Conservation (phyloP, 2,797 vertebrate genomes). For the Hirundo rustica region DNA sequence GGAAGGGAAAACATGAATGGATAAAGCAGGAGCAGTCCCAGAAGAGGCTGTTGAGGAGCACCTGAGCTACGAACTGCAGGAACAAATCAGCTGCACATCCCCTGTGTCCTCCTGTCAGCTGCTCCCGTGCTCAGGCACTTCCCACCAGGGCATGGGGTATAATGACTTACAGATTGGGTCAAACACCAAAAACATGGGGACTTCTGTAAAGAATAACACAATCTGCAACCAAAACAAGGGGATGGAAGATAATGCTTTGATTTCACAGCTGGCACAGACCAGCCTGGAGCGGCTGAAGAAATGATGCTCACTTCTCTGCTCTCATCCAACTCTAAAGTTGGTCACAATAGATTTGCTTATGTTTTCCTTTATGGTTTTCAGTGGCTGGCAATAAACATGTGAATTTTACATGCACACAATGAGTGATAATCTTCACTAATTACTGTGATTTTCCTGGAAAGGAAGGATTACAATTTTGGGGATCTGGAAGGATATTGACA, state of each 20-base stretch:
- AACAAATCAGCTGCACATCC: fast-evolving
- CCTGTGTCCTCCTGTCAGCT: background rate
- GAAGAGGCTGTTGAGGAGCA: background rate
- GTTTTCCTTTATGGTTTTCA: background rate
- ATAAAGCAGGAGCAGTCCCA: background rate
- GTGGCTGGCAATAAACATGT: background rate
- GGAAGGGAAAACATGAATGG: background rate
- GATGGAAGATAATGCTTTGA: background rate
- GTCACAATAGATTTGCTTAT: background rate
- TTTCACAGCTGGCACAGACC: background rate
- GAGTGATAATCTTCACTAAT: background rate
- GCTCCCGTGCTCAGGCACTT: fast-evolving
- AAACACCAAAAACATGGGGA: background rate
- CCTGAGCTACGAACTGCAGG: background rate
- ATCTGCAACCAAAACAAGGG: background rate
- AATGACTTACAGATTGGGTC: background rate
- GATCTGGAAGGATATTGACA: background rate
- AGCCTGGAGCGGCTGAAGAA: background rate
- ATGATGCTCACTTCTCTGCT: fast-evolving
- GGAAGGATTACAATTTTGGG: background rate
- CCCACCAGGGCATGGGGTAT: fast-evolving
- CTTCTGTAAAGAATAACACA: background rate
- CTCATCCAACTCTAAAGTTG: background rate
- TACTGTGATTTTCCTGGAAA: background rate
- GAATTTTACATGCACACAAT: background rate